Conservation (phyloP, 2,888 invertebrate species). For the Lymantria monacha region DNA sequence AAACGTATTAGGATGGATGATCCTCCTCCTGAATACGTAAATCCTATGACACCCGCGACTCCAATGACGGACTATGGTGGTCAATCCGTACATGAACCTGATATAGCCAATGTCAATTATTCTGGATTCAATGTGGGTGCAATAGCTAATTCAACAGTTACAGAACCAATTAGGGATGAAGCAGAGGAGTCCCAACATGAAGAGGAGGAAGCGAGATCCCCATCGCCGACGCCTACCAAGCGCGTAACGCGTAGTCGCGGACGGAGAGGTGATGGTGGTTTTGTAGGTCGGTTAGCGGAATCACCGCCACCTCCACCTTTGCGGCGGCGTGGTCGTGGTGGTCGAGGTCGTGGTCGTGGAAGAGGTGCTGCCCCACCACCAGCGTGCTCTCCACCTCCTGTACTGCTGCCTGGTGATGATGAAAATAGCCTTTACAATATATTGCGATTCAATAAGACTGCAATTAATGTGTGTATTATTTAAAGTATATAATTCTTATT, state of each 20-base stretch:
- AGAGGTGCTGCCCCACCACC: conserved; percentile 72
- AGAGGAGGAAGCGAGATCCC: conserved; percentile 75
- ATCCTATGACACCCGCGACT: conserved; percentile 81
- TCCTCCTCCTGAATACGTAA: conserved; percentile 93
- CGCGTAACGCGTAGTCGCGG: conserved; percentile 85
- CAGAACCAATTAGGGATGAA: conserved; percentile 61
- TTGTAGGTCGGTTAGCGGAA: conserved; percentile 75
- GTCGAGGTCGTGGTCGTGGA: conserved; percentile 66
- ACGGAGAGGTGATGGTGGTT: conserved; percentile 76
- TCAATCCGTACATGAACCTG: conserved; percentile 75
- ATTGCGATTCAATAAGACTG: conserved; percentile 90
- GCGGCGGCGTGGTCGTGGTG: conserved; percentile 62
- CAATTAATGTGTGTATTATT: conserved; percentile 85
- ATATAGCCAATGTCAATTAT: conserved; percentile 72
- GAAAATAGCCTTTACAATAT: conserved; percentile 93
- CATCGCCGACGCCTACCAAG: conserved; percentile 81
- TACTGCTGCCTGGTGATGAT: conserved; percentile 85
- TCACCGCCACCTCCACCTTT: conserved; percentile 72
- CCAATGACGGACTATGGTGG: conserved; percentile 82
- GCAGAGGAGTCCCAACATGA: conserved; percentile 57
- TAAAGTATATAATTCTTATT: background rate
- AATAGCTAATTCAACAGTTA: conserved; percentile 57
- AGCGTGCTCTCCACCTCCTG: conserved; percentile 75
- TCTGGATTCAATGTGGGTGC: conserved; percentile 62
- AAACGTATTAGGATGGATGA: conserved; percentile 96